phyloP scores from a whole-genome alignment of 1,140 invertebrate genomes.

The Oscheius sp. region DNA sequence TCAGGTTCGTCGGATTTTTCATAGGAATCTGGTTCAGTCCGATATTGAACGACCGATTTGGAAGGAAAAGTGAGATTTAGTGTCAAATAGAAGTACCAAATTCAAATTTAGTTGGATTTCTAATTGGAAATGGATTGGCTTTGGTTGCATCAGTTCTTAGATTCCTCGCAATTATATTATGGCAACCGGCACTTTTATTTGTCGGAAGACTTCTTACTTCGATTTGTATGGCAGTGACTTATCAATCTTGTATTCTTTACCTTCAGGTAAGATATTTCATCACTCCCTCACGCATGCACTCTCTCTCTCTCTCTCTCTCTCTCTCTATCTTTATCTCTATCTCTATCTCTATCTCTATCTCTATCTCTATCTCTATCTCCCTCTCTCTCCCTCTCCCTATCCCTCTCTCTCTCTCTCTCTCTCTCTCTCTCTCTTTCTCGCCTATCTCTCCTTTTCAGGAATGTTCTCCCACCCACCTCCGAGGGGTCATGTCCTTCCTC shows the following conservation, averaged over 20 bases:
- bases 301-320: background rate
- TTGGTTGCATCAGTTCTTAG: conserved; percentile 35
- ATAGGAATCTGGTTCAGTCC: conserved; percentile 45
- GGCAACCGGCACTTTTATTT: conserved; percentile 37
- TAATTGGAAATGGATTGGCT: conserved; percentile 15
- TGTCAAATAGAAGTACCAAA: conserved; percentile 12
- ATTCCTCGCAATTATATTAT: conserved; percentile 25
- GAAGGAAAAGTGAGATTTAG: conserved; percentile 42
- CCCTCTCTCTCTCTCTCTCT: background rate
- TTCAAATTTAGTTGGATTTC: conserved; percentile 31
- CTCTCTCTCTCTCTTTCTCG: conserved; percentile 13
- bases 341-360: background rate
- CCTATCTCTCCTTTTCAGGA: conserved; percentile 40
- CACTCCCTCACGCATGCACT: background rate
- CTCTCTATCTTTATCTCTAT: background rate
- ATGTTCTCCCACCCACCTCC: conserved; percentile 54
- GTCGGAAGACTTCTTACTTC: conserved; percentile 40
- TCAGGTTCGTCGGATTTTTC: conserved; percentile 39
- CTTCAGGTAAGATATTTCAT: conserved; percentile 52
- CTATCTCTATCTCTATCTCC: background rate
- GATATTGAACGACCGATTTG: conserved; percentile 42
- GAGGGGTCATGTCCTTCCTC: conserved; percentile 52
- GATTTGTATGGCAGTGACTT: conserved; percentile 42
- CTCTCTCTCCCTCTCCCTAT: background rate
- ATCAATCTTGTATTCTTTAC: conserved; percentile 51